Evolutionary conservation across 1,140 invertebrate species (phyloP).

Genomic region (Procambarus clarkii): DNA sequence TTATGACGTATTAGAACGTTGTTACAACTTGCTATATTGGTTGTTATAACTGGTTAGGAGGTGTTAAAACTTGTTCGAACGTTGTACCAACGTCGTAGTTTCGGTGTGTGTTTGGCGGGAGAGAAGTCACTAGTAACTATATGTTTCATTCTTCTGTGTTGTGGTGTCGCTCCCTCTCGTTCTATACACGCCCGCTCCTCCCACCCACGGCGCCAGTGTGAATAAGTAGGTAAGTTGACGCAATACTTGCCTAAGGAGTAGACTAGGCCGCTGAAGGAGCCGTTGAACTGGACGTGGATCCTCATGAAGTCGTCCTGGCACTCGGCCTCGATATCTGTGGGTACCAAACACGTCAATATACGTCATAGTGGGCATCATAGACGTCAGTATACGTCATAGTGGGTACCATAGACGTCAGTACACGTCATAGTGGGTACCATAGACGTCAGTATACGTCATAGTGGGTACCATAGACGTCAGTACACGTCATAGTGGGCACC

Average conservation of each 20-base stretch:
- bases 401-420: neutral
- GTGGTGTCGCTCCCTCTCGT: too few relatives aligned
- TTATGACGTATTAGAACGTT: too few relatives aligned
- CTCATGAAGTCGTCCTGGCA: conserved; percentile 97
- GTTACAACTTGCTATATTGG: too few relatives aligned
- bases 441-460: neutral
- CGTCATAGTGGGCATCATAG: neutral
- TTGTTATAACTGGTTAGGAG: too few relatives aligned
- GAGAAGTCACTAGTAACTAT: too few relatives aligned
- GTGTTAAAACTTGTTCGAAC: too few relatives aligned
- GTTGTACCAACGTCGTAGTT: too few relatives aligned
- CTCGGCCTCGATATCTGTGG: conserved; percentile 92
- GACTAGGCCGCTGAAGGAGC: conserved; percentile 90
- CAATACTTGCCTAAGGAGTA: conserved; percentile 87
- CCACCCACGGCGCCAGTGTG: too few relatives aligned
- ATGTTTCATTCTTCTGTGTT: too few relatives aligned
- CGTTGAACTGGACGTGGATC: conserved; percentile 92
- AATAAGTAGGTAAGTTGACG: too few relatives aligned
- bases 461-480: neutral
- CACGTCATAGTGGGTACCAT: neutral
- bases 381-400: neutral
- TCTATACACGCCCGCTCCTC: too few relatives aligned
- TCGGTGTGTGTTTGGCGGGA: too few relatives aligned
- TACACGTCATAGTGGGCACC: neutral
- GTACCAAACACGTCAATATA: neutral